Percentiles rank a stretch among this genome's conserved stretches.
Evolutionary conservation across 2,113 vertebrate species (phyloP).

Genomic region (Anseranas semipalmata): DNA sequence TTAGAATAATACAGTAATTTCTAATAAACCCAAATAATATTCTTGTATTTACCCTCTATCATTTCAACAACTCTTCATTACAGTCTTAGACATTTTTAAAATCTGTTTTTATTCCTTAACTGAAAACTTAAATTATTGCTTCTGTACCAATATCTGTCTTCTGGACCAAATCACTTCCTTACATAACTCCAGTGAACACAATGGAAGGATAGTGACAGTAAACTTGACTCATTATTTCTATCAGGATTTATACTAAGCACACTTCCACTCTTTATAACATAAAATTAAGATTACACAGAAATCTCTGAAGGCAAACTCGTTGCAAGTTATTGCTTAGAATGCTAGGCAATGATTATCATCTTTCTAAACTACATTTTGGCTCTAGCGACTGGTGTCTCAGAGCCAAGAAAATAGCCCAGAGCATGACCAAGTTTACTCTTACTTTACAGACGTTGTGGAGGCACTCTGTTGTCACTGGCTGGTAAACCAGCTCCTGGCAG

Average conservation of each 20-base stretch:
- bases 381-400: background rate
- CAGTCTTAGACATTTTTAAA: background rate
- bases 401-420: background rate
- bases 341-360: background rate
- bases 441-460: conserved; percentile 98
- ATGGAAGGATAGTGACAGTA: background rate
- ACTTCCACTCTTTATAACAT: background rate
- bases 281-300: background rate
- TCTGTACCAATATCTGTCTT: background rate
- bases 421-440: conserved; percentile 25
- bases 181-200: background rate
- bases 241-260: background rate
- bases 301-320: background rate
- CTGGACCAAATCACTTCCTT: background rate
- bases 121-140: background rate
- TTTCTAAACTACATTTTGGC: background rate
- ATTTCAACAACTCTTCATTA: background rate
- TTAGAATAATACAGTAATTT: background rate
- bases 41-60: background rate
- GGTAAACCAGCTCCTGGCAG: conserved; percentile 97
- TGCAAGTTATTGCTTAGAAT: background rate
- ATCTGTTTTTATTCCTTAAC: background rate
- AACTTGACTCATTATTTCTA: background rate
- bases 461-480: conserved; percentile 95
- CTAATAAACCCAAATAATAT: background rate